Base-by-base conservation (phyloP, 2,797 vertebrate species). In the Ambastaia sidthimunki region DNA sequence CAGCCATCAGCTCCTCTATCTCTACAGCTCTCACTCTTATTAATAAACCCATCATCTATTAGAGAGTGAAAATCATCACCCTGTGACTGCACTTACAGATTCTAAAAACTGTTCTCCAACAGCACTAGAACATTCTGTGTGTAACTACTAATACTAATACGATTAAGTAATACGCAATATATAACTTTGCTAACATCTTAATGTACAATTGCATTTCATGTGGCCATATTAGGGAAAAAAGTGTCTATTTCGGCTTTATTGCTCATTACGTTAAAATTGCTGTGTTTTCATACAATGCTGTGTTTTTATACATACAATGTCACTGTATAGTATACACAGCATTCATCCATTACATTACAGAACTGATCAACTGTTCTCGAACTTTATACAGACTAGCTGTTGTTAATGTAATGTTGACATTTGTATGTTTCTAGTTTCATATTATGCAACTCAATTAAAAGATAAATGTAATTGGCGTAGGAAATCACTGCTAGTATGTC, bases 51-150 rank as follows among this genome's bases (percentile, higher is more conserved):
- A 57, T 67, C 10, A 72, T 66, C 21, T 78, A n/a, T 34, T 25
- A 4, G 21, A 31, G 47, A 54, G 23, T 11, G 15, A 10, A 21
- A 72, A 80, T 82, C 63, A 66, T 5, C 50, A 74, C 63, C 63
- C 52, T 12, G 25, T 74, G 25, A 19, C 10, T 10, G 52, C 19
- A 18, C 13, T 25, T 52, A 55, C 11, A 10, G 18, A 7, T 55
- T 55, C 52, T 10, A 0, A 28, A 68, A 50, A 31, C 4, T 21
- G 34, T n/a, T 16, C 74, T 41, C 4, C 9, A 37, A 37, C 34
- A 37, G n/a, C n/a, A n/a, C n/a, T n/a, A 37, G 34, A 37, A 7
- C 34, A 37, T n/a, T n/a, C n/a, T n/a, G n/a, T n/a, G n/a, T n/a
- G n/a, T 6, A 31, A 31, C 31, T 31, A 31, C 31, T 31, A 2